A percentile compares a stretch with the other conserved stretches of the same genome.
phyloP scores from a whole-genome alignment of 1,140 invertebrate species.

The Delia radicum region DNA sequence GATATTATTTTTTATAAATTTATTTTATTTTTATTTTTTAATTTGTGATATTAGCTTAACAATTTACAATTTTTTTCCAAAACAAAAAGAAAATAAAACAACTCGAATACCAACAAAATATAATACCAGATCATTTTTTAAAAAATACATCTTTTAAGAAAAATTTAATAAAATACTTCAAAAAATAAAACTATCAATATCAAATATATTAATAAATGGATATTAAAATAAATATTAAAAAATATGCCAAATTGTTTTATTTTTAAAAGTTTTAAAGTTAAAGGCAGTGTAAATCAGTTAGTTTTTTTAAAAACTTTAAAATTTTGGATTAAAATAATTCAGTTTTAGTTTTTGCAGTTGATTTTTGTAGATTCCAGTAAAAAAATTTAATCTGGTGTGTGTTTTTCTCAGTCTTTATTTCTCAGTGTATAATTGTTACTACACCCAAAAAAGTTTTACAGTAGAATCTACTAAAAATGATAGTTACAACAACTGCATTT shows the following conservation, averaged over 20 bases:
- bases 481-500: too few species aligned
- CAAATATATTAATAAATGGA: conserved; percentile 24
- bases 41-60: conserved; percentile 18
- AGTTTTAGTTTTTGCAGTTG: too few species aligned
- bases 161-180: conserved; percentile 3
- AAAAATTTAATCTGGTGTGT: too few species aligned
- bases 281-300: too few species aligned
- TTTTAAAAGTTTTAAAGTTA: not conserved
- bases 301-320: too few species aligned
- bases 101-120: not conserved
- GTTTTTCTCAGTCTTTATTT: too few species aligned
- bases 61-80: not conserved
- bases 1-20: not conserved
- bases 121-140: not conserved
- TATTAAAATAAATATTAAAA: conserved; percentile 6
- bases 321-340: too few species aligned
- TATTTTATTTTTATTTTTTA: conserved; percentile 10
- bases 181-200: not conserved
- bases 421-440: too few species aligned
- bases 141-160: conserved; percentile 4
- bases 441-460: too few species aligned
- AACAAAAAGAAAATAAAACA: not conserved
- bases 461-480: too few species aligned
- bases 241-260: not conserved
- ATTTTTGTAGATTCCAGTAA: too few species aligned